Base-by-base conservation (phyloP, 1,140 invertebrate species). In the Paraescarpia echinospica region DNA sequence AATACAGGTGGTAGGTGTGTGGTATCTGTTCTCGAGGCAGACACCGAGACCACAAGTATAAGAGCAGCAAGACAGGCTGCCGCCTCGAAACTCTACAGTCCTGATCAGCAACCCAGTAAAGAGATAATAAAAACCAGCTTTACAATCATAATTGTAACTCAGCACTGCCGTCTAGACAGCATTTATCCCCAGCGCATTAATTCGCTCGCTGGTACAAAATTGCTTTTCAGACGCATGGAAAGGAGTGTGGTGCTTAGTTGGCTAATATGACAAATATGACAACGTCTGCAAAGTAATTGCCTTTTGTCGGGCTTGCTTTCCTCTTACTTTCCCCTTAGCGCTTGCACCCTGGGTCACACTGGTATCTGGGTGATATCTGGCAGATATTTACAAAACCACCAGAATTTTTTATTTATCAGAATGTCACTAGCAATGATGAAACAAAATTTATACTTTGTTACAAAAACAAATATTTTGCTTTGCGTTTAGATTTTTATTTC, bases 181-280 rank as follows among this genome's bases (percentile, higher is more conserved):
- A 77, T 77, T 77, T 77, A 77, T 77, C 59, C 59, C 59, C 27
- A 22, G 18, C 59, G 27, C 59, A 77, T 77, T 77, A 77, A 77
- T 77, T 77, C 59, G 27, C 18, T 77, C 59, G 59, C 59, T 27
- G 8, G 59, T 77, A 77, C 59, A 77, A 77, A 77, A 77, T 77
- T 77, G 59, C 59, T 31, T 77, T 77, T 77, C 59, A 77, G 59
- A 18, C 59, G 4, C 59, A 27, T 27, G 22, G 59, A 77, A 77
- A 77, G 59, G 59, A 77, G 59, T 0, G 2, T 77, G 48, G 59
- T 77, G 59, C 59, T 77, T 77, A 77, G 59, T 77, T 77, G 59
- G 59, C 59, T 77, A 77, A 77, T 77, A 77, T 77, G 59, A 77
- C 59, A 77, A 77, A 77, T 77, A 77, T 77, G 59, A 77, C 41